Evolutionary conservation across 1,140 invertebrate species (phyloP).

Genomic region (Galleria mellonella): DNA sequence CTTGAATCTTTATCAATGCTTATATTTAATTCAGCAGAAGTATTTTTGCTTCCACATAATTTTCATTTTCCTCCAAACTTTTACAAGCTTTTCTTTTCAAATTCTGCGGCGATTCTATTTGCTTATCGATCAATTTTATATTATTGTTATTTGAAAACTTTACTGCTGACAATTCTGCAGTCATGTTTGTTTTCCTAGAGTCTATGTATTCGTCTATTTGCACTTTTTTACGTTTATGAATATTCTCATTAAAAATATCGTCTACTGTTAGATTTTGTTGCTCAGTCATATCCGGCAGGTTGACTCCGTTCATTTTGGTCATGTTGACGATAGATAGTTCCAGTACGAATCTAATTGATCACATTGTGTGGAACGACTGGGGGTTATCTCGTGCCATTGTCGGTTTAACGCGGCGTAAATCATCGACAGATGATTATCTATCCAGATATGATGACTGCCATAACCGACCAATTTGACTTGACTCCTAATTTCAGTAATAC

Average conservation of each 20-base stretch:
- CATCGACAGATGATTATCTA: conserved; percentile 70
- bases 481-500: conserved; percentile 20
- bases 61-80: conserved; percentile 6
- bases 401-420: conserved; percentile 67
- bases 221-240: conserved; percentile 35
- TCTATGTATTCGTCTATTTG: conserved; percentile 23
- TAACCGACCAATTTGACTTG: conserved; percentile 31
- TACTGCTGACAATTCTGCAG: conserved; percentile 6
- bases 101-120: conserved; percentile 14
- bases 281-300: conserved; percentile 42
- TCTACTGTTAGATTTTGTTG: conserved; percentile 40
- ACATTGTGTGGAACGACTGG: conserved; percentile 45
- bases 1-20: conserved; percentile 43
- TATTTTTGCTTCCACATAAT: conserved; percentile 13
- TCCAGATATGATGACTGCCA: conserved; percentile 45
- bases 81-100: conserved; percentile 31
- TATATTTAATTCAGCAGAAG: conserved; percentile 33
- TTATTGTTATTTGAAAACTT: conserved; percentile 31
- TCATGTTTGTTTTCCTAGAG: conserved; percentile 10
- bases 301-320: conserved; percentile 58
- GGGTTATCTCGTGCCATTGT: conserved; percentile 61
- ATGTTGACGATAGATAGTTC: conserved; percentile 33
- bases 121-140: conserved; percentile 23
- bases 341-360: conserved; percentile 52
- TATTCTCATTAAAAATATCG: conserved; percentile 45